Evolutionary conservation across 1,140 invertebrate species (phyloP).

Genomic region (Sarcophaga bullata): DNA sequence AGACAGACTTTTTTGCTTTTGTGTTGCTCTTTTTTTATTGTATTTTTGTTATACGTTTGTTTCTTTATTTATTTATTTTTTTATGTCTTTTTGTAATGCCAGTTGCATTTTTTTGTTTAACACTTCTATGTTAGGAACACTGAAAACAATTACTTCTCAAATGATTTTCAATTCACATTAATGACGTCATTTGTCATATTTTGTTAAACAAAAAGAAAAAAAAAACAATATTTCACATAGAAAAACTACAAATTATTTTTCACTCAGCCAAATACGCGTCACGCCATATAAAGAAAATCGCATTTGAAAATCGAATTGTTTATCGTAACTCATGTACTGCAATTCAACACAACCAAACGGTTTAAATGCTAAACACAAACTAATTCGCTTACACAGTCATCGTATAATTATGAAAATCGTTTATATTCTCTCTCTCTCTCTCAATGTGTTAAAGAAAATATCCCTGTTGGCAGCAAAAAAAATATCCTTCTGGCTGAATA

Average conservation of each 20-base stretch:
- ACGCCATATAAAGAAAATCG: neutral
- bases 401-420: neutral
- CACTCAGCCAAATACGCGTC: neutral
- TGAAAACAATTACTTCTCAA: neutral
- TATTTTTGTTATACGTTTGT: neutral
- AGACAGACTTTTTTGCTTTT: too few species aligned
- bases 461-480: neutral
- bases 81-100: neutral
- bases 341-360: neutral
- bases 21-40: neutral
- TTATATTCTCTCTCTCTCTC: neutral
- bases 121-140: neutral
- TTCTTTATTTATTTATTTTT: too few species aligned
- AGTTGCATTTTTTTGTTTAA: neutral
- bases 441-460: neutral
- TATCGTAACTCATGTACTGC: neutral
- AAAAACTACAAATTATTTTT: neutral
- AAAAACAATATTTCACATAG: too few species aligned
- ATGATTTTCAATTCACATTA: neutral
- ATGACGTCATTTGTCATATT: neutral
- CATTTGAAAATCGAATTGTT: neutral
- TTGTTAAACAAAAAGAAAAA: neutral
- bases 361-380: conserved; percentile 11
- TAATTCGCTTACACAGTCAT: neutral
- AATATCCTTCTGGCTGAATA: conserved; percentile 14